Evolutionary conservation across 2,113 vertebrate species (phyloP).

Genomic region (Otis tarda): DNA sequence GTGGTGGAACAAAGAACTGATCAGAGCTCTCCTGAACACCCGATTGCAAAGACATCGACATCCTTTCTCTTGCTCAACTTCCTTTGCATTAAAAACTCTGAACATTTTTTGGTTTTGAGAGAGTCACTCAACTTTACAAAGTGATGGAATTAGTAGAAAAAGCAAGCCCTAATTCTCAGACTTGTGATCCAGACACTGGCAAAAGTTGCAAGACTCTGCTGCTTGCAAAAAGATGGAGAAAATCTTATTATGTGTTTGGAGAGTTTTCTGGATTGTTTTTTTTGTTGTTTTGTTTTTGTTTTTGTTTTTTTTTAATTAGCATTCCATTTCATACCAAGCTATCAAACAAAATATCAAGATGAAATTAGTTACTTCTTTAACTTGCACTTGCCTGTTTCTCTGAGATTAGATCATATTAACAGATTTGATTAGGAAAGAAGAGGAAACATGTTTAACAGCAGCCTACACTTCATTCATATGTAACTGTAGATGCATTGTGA

Average conservation of each 20-base stretch:
- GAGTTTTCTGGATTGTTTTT: too few species aligned
- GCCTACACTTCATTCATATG: not conserved
- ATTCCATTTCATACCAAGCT: not conserved
- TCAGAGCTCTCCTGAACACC: not conserved
- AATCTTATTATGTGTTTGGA: not conserved
- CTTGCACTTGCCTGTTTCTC: not conserved
- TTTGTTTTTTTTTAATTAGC: not conserved
- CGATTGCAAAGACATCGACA: not conserved
- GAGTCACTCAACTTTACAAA: not conserved
- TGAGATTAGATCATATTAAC: not conserved
- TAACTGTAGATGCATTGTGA: not conserved
- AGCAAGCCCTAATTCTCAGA: not conserved
- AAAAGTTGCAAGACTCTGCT: not conserved
- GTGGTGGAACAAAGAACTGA: not conserved
- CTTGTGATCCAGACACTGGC: not conserved
- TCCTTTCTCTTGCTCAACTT: not conserved
- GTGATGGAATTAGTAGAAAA: not conserved
- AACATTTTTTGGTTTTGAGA: not conserved
- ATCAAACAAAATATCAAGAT: not conserved
- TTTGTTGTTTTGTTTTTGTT: too few species aligned
- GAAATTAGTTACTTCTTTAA: not conserved
- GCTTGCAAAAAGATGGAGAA: not conserved
- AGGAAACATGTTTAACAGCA: not conserved
- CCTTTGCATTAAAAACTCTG: not conserved
- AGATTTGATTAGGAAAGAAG: not conserved